Conservation (phyloP, 2,113 vertebrate genomes). For the Cynocephalus volans region DNA sequence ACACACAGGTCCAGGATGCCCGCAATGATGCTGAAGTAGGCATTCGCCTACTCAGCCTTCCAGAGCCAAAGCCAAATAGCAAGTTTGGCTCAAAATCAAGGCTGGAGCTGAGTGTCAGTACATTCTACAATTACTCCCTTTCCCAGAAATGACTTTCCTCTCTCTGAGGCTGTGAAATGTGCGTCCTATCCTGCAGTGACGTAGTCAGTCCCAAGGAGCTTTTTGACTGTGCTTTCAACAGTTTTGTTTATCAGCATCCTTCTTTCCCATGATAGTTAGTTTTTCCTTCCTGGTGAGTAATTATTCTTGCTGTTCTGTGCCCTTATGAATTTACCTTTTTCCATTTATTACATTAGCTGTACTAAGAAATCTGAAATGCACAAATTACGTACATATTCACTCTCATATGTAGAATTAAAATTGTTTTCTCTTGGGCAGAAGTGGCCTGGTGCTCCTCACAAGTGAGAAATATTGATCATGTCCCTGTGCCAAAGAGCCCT, state of each 20-base stretch:
- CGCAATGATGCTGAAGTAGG: neutral
- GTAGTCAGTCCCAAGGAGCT: neutral
- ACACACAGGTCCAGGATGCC: neutral
- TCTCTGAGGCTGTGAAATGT: neutral
- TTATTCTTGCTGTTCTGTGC: neutral
- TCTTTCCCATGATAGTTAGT: neutral
- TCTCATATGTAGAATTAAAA: neutral
- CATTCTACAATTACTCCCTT: neutral
- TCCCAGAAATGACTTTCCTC: neutral
- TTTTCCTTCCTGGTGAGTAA: neutral
- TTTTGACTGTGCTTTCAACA: neutral
- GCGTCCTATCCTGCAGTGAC: neutral
- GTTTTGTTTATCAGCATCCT: neutral
- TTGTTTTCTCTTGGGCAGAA: neutral
- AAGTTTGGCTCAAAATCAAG: slow-evolving; percentile 14
- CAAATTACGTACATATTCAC: neutral
- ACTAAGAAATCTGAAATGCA: neutral
- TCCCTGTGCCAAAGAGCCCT: neutral
- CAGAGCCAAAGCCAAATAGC: neutral
- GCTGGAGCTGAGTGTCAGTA: neutral
- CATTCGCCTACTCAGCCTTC: neutral
- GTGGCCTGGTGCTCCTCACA: neutral
- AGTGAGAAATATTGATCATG: neutral
- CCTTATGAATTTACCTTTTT: neutral
- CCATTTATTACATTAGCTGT: neutral